A percentile compares a stretch with the other conserved stretches of the same genome.
Conservation (phyloP, 2,888 invertebrate species). For the Eupithecia tripunctaria region DNA sequence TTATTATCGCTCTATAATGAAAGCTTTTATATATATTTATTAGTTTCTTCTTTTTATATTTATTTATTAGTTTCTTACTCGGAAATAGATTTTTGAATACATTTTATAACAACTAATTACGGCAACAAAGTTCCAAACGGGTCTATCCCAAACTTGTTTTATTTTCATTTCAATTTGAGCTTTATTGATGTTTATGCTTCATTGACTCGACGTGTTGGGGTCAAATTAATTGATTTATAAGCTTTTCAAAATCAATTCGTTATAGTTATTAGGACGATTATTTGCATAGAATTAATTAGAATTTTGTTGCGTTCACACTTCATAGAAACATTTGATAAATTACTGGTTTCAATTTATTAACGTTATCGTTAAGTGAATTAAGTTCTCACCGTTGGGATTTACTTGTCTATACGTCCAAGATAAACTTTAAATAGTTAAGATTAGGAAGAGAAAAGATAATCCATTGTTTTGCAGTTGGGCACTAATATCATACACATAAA, state of each 20-base stretch:
- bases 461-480: not conserved
- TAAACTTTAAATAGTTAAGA: not conserved
- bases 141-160: constrained; percentile 21
- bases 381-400: not conserved
- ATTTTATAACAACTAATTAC: not conserved
- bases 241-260: constrained; percentile 31
- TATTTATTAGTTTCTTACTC: too few relatives aligned
- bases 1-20: not conserved
- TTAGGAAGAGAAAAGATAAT: not conserved
- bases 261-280: constrained; percentile 28
- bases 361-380: not conserved
- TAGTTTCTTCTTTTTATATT: too few relatives aligned
- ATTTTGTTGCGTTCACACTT: constrained; percentile 23
- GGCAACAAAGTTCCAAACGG: constrained; percentile 7
- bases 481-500: not conserved
- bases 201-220: constrained; percentile 30
- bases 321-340: constrained; percentile 12
- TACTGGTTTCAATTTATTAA: constrained; percentile 1
- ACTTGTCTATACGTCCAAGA: not conserved
- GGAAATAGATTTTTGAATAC: not conserved
- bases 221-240: constrained; percentile 36
- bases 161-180: constrained; percentile 6
- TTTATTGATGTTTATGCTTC: constrained; percentile 27
- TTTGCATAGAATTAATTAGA: constrained; percentile 32
- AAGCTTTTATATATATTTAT: too few relatives aligned